These are phyloP conservation scores for Mimachlamys varia DNA, from an alignment of 2,888 invertebrate genomes.

Conservation along the genomic window DNA sequence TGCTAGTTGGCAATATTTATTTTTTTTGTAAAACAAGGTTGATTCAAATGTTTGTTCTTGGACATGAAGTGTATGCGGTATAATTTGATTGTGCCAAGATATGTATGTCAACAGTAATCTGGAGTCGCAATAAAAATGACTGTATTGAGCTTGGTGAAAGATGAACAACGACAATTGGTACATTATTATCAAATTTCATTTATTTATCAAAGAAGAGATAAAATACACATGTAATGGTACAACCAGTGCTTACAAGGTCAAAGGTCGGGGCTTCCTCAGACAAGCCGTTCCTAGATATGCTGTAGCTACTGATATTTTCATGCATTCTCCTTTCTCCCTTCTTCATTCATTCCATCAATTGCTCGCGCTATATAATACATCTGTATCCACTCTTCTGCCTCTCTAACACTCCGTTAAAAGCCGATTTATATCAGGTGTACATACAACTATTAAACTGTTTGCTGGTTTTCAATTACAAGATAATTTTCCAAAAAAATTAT, in stretches of 20 bases:
- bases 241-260: conserved; percentile 11
- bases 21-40: too few relatives aligned
- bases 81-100: too few relatives aligned
- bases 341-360: background rate
- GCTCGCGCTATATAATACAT: background rate
- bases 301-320: background rate
- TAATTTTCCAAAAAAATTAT: background rate
- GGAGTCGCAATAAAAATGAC: background rate
- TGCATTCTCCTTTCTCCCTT: background rate
- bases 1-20: too few relatives aligned
- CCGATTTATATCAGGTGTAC: background rate
- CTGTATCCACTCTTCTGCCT: background rate
- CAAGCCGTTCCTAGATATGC: background rate
- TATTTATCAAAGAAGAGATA: conserved; percentile 31
- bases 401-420: background rate
- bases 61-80: too few relatives aligned
- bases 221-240: conserved; percentile 28
- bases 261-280: background rate
- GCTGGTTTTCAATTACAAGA: background rate
- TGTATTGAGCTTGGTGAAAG: background rate
- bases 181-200: conserved; percentile 29
- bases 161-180: background rate
- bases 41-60: too few relatives aligned
- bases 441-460: background rate
- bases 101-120: too few relatives aligned